phyloP scores from a whole-genome alignment of 2,113 vertebrate genomes.

The Misgurnus anguillicaudatus region DNA sequence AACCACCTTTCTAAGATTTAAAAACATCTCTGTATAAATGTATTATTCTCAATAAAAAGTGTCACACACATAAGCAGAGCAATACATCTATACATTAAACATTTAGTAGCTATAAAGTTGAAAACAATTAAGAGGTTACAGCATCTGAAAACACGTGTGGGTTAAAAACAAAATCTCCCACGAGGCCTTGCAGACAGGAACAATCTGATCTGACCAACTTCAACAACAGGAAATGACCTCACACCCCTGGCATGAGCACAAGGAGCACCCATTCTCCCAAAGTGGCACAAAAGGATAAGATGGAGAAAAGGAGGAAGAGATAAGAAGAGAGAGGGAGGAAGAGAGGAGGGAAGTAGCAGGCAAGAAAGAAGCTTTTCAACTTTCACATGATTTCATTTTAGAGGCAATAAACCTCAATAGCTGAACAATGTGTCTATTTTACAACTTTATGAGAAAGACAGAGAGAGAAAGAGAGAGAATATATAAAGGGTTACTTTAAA shows the following conservation, averaged over 20 bases:
- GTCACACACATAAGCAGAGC: no score
- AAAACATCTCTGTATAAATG: no score
- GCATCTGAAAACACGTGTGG: neutral
- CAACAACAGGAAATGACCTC: constrained; percentile 66
- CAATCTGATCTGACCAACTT: constrained; percentile 38
- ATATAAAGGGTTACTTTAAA: no score
- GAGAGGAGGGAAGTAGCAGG: neutral
- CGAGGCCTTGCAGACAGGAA: constrained; percentile 29
- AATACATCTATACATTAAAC: no score
- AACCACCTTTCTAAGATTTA: no score
- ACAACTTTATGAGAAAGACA: constrained; percentile 2
- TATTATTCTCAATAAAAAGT: no score
- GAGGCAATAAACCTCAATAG: neutral
- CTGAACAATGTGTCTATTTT: constrained; percentile 21
- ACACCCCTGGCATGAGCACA: constrained; percentile 56
- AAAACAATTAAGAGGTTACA: no score
- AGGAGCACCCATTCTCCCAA: constrained; percentile 59
- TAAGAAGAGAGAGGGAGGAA: constrained; percentile 1
- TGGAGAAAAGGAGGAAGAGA: neutral
- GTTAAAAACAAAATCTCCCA: neutral
- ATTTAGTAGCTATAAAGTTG: no score
- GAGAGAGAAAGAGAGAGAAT: neutral
- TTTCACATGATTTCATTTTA: neutral
- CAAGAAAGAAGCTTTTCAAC: neutral
- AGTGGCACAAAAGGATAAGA: constrained; percentile 16